These are phyloP conservation scores for Leptopilina boulardi DNA, from an alignment of 1,140 invertebrate genomes.

Conservation along the genomic window DNA sequence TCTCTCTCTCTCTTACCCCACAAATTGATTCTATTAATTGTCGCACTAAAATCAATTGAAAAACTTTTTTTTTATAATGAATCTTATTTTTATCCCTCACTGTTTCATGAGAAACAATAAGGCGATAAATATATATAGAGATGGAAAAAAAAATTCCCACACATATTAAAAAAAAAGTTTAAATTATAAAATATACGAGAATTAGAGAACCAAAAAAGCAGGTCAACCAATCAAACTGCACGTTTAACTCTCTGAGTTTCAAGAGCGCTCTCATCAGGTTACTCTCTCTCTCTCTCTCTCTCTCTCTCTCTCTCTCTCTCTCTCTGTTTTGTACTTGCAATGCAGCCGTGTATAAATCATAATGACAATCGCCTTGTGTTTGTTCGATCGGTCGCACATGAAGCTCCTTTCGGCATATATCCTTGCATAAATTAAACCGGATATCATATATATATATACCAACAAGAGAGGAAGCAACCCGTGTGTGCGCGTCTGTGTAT, in stretches of 20 bases:
- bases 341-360: slow-evolving; percentile 32
- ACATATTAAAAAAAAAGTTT: slow-evolving; percentile 19
- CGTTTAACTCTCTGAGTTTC: slow-evolving; percentile 29
- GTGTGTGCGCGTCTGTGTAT: not conserved
- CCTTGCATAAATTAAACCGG: slow-evolving; percentile 33
- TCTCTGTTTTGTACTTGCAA: not conserved
- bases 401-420: slow-evolving; percentile 11
- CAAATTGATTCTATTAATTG: slow-evolving; percentile 14
- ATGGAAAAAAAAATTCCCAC: slow-evolving; percentile 14
- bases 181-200: slow-evolving; percentile 29
- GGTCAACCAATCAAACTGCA: slow-evolving; percentile 20
- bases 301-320: no score
- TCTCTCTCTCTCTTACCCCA: slow-evolving; percentile 15
- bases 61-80: slow-evolving; percentile 15
- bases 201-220: slow-evolving; percentile 22
- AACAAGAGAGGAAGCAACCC: not conserved
- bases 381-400: slow-evolving; percentile 26
- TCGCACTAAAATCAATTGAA: slow-evolving; percentile 17
- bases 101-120: not conserved
- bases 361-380: slow-evolving; percentile 31
- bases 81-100: not conserved
- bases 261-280: slow-evolving; percentile 26
- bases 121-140: not conserved
- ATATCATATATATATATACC: not conserved
- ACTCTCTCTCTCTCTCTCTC: no score